phyloP scores from a whole-genome alignment of 2,888 invertebrate genomes.

The Eupithecia abbreviata region DNA sequence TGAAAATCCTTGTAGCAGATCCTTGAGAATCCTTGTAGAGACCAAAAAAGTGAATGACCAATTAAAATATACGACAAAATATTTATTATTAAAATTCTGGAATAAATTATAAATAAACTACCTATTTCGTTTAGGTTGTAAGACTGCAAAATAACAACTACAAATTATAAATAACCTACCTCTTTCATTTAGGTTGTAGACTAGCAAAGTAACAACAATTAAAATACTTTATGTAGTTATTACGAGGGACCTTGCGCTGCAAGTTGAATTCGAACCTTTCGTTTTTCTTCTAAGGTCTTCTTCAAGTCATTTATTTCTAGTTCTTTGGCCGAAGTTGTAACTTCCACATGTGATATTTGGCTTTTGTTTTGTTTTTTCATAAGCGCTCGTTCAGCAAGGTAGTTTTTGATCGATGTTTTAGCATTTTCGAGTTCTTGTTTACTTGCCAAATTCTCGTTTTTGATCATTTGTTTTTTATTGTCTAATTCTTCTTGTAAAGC shows the following conservation, averaged over 20 bases:
- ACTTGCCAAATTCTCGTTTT: slow-evolving; percentile 69
- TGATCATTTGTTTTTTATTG: slow-evolving; percentile 72
- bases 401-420: slow-evolving; percentile 71
- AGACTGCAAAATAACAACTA: not conserved
- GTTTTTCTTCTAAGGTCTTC: slow-evolving; percentile 77
- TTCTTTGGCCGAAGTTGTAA: slow-evolving; percentile 63
- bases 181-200: not conserved
- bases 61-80: not conserved
- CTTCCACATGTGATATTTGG: slow-evolving; percentile 45
- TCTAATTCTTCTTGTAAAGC: slow-evolving; percentile 81
- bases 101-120: not conserved
- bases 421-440: slow-evolving; percentile 77
- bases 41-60: not conserved
- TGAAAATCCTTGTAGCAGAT: not conserved
- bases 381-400: slow-evolving; percentile 62
- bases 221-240: not conserved
- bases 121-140: not conserved
- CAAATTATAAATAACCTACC: not conserved
- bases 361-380: slow-evolving; percentile 62
- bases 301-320: slow-evolving; percentile 78
- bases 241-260: slow-evolving; percentile 32
- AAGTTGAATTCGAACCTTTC: slow-evolving; percentile 63
- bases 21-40: too few species aligned
- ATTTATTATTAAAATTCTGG: not conserved
- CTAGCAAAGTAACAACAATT: not conserved